These are phyloP conservation scores for Noctua pronuba DNA, from an alignment of 2,888 invertebrate genomes.

Conservation along the genomic window DNA sequence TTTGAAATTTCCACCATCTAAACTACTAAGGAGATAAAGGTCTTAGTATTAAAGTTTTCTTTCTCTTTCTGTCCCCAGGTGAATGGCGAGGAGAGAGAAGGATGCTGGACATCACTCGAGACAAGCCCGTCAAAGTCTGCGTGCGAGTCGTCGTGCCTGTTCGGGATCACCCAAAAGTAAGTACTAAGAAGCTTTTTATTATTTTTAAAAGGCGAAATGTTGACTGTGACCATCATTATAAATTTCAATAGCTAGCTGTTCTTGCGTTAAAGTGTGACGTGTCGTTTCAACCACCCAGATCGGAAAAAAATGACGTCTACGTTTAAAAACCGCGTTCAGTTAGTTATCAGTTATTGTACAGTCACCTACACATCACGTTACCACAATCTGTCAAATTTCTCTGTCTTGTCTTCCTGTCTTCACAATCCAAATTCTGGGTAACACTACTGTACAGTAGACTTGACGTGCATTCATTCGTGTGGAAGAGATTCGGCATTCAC, in stretches of 20 bases:
- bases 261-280: not conserved
- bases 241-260: not conserved
- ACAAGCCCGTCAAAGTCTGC: constrained; percentile 96
- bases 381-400: too few relatives aligned
- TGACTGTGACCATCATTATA: not conserved
- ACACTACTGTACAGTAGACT: too few relatives aligned
- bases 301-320: too few relatives aligned
- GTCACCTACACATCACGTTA: too few relatives aligned
- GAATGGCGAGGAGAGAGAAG: constrained; percentile 91
- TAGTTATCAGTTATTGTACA: not conserved
- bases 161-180: constrained; percentile 96
- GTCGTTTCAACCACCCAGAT: not conserved
- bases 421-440: too few relatives aligned
- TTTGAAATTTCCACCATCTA: not conserved
- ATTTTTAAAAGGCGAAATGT: not conserved
- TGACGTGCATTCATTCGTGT: too few relatives aligned
- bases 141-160: constrained; percentile 96
- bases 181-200: constrained; percentile 47
- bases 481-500: too few relatives aligned
- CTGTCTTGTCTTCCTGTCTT: too few relatives aligned
- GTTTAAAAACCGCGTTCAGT: not conserved
- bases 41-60: not conserved
- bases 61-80: constrained; percentile 75
- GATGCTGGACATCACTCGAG: constrained; percentile 96
- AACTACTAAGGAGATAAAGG: not conserved